A percentile compares a stretch with the other conserved stretches of the same genome.
Conservation (phyloP, 1,140 invertebrate genomes). For the Battus philenor region DNA sequence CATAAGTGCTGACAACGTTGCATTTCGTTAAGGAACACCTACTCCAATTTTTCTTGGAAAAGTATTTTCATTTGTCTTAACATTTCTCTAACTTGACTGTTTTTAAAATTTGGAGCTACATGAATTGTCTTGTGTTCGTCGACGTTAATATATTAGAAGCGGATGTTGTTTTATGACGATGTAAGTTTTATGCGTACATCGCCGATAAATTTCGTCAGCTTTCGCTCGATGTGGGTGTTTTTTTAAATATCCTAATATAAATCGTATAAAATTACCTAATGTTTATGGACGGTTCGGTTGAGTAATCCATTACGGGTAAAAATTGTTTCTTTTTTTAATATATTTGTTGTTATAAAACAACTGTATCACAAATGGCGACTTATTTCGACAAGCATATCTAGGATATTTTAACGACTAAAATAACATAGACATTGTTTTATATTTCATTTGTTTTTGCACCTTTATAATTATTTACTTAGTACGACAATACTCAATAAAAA, state of each 20-base stretch:
- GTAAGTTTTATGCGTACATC: slow-evolving; percentile 30
- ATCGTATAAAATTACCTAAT: slow-evolving; percentile 29
- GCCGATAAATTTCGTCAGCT: slow-evolving; percentile 34
- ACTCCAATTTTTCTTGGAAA: background rate
- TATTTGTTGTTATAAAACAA: too few species aligned
- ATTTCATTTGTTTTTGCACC: too few species aligned
- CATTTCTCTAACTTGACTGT: background rate
- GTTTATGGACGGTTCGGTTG: slow-evolving; percentile 1
- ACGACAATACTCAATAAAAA: too few species aligned
- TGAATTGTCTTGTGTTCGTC: background rate
- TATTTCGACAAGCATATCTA: too few species aligned
- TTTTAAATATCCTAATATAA: slow-evolving; percentile 33
- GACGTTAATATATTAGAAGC: slow-evolving; percentile 20
- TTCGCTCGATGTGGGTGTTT: slow-evolving; percentile 38
- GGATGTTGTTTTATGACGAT: slow-evolving; percentile 29
- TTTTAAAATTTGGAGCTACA: slow-evolving; percentile 1
- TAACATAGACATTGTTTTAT: too few species aligned
- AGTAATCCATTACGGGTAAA: slow-evolving; percentile 6
- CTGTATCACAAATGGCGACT: too few species aligned
- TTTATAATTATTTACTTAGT: too few species aligned
- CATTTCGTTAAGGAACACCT: slow-evolving; percentile 2
- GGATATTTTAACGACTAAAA: too few species aligned
- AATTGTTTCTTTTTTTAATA: too few species aligned
- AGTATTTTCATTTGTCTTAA: background rate
- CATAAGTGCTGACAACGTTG: slow-evolving; percentile 2